Evolutionary conservation across 2,888 invertebrate species (phyloP), one percentile per base, ranked within the genome.

Genomic region (Diarsia rubi): DNA sequence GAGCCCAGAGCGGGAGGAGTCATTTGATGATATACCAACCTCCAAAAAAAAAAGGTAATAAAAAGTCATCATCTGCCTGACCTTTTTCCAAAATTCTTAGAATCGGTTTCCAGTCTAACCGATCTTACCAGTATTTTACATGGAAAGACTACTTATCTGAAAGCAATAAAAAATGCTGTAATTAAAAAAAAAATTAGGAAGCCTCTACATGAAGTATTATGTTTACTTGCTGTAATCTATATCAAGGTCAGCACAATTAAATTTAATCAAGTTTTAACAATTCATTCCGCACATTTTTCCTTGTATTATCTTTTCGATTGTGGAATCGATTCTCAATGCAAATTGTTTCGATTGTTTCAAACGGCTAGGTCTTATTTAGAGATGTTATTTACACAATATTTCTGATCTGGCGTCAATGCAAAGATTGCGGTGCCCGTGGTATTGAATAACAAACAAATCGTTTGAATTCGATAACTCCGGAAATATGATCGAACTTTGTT

Each of bases 361-460:
- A 60, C n/a, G 0, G 21, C 14, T 59, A 52, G 45, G 14, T 37
- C 42, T 59, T 63, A 57, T 62, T 72, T 57, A 42, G 49, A 78
- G 64, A 78, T 52, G 27, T 31, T 69, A 72, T 69, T 54, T 63
- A 54, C 59, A 78, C 68, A 73, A 69, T 83, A 73, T 73, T 79
- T 60, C 67, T 59, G 69, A 45, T 59, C 42, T 66, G 24, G 42
- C 37, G 24, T 57, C 49, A 73, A 83, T 63, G 42, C 73, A 63
- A 69, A 68, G 66, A 83, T 66, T 31, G 73, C 24, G 6, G 52
- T 52, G 42, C 60, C 45, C 8, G 19, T 59, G 62, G 66, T 73
- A 73, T 85, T 66, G 63, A 76, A 78, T 76, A 81, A 75, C 83
- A 77, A 76, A 85, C 78, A 78, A 82, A 75, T 78, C 44, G 63